Evolutionary conservation across 2,797 vertebrate species (phyloP).

Genomic region (Sardinella longiceps): DNA sequence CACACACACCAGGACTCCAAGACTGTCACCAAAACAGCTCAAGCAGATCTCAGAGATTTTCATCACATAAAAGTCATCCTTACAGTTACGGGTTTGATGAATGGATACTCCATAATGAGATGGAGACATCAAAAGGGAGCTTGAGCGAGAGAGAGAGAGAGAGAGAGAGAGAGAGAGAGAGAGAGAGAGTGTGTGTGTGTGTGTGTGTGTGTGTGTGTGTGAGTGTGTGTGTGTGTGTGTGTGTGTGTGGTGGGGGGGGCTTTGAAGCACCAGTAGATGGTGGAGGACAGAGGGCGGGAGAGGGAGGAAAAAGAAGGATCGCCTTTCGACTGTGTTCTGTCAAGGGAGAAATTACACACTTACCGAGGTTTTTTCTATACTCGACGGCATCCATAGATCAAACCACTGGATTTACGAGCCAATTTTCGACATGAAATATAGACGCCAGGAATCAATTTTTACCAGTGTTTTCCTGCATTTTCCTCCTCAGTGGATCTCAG

Average conservation of each 20-base stretch:
- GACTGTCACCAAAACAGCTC: slow-evolving; percentile 26
- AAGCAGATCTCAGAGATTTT: slow-evolving; percentile 33
- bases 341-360: slow-evolving; percentile 99
- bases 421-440: slow-evolving; percentile 99
- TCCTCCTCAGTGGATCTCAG: slow-evolving; percentile 64
- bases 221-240: too few species aligned
- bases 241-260: slow-evolving; percentile 64
- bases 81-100: slow-evolving; percentile 85
- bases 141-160: slow-evolving; percentile 62
- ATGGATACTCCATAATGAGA: slow-evolving; percentile 94
- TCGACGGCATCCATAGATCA: slow-evolving; percentile 98
- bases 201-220: too few species aligned
- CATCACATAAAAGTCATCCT: slow-evolving; percentile 80
- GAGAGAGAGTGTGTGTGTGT: too few species aligned
- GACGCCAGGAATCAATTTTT: slow-evolving; percentile 92
- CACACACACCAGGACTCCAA: not conserved
- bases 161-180: too few species aligned
- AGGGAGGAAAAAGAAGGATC: slow-evolving; percentile 88
- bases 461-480: slow-evolving; percentile 79
- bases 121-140: slow-evolving; percentile 91
- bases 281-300: slow-evolving; percentile 61
- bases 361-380: slow-evolving; percentile 98
- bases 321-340: slow-evolving; percentile 93
- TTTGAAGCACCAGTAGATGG: not conserved
- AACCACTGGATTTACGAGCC: slow-evolving; percentile 93